Percentiles rank a stretch among this genome's conserved stretches.
Evolutionary conservation across 2,888 invertebrate species (phyloP).

Genomic region (Lymantria dispar): DNA sequence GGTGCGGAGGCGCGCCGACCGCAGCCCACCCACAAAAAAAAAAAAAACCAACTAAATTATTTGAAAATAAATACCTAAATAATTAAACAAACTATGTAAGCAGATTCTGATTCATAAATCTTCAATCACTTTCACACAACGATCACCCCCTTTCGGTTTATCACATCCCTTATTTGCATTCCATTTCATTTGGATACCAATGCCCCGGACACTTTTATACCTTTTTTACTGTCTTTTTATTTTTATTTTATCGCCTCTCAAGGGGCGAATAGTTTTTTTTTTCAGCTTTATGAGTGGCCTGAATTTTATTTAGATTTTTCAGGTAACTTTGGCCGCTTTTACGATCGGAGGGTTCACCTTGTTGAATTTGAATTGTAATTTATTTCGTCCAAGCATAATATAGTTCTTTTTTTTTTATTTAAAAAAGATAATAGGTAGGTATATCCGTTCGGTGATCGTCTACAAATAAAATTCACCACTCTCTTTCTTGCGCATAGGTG

Average conservation of each 20-base stretch:
- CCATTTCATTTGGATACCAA: constrained; percentile 65
- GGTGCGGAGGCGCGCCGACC: too few relatives aligned
- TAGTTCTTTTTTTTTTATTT: too few relatives aligned
- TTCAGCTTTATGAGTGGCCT: constrained; percentile 51
- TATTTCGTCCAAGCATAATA: not conserved
- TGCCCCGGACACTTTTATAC: constrained; percentile 60
- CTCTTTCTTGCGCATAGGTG: too few relatives aligned
- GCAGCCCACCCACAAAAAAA: too few relatives aligned
- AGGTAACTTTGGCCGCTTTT: constrained; percentile 21
- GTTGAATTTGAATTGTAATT: not conserved
- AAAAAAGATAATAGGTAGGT: too few relatives aligned
- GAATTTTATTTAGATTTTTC: constrained; percentile 34
- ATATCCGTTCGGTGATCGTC: too few relatives aligned
- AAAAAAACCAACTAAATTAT: too few relatives aligned
- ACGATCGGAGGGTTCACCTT: constrained; percentile 15
- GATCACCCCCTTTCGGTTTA: constrained; percentile 31
- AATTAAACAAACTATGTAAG: too few relatives aligned
- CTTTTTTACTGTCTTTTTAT: constrained; percentile 65
- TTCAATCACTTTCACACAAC: too few relatives aligned
- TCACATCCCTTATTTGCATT: constrained; percentile 70
- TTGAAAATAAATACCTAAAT: too few relatives aligned
- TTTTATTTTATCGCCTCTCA: constrained; percentile 51
- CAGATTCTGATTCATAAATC: too few relatives aligned
- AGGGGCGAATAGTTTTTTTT: constrained; percentile 48
- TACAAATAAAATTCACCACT: too few relatives aligned